phyloP scores from a whole-genome alignment of 2,888 invertebrate species.

The Meliscaeva auricollis region DNA sequence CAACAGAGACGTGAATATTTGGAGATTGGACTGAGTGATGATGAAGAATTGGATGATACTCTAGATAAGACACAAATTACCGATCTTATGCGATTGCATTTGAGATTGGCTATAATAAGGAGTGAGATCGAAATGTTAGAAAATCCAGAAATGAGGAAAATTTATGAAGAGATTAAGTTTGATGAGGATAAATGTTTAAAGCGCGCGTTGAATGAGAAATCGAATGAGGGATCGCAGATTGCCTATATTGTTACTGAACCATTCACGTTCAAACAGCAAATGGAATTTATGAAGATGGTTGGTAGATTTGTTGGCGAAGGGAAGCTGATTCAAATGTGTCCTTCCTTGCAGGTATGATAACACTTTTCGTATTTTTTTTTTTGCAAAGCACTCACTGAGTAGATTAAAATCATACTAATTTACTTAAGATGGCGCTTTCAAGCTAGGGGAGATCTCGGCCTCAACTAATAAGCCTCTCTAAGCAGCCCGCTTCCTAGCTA shows the following conservation, averaged over 20 bases:
- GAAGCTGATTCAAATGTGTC: slow-evolving; percentile 83
- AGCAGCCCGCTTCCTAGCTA: too few relatives aligned
- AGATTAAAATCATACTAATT: too few relatives aligned
- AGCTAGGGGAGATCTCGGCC: too few relatives aligned
- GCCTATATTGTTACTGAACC: slow-evolving; percentile 84
- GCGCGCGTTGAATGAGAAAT: slow-evolving; percentile 41
- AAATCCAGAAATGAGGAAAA: slow-evolving; percentile 86
- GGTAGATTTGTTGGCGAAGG: slow-evolving; percentile 82
- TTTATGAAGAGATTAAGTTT: slow-evolving; percentile 82
- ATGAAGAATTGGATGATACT: slow-evolving; percentile 81
- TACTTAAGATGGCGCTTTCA: too few relatives aligned
- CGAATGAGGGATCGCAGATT: slow-evolving; percentile 71
- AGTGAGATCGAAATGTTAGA: slow-evolving; percentile 86
- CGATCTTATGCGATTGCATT: slow-evolving; percentile 85
- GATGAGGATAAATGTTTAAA: slow-evolving; percentile 58
- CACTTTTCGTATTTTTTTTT: not conserved
- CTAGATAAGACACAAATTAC: slow-evolving; percentile 83
- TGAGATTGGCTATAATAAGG: slow-evolving; percentile 86
- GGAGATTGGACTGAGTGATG: slow-evolving; percentile 82
- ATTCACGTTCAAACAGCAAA: slow-evolving; percentile 84
- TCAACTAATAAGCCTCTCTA: too few relatives aligned
- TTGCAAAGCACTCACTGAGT: too few relatives aligned
- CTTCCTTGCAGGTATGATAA: slow-evolving; percentile 79
- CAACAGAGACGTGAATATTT: slow-evolving; percentile 84
- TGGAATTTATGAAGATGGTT: slow-evolving; percentile 84